Evolutionary conservation across 2,888 invertebrate genomes (phyloP), one percentile per base, ranked within the genome.

Genomic region (Nysson spinosus): DNA sequence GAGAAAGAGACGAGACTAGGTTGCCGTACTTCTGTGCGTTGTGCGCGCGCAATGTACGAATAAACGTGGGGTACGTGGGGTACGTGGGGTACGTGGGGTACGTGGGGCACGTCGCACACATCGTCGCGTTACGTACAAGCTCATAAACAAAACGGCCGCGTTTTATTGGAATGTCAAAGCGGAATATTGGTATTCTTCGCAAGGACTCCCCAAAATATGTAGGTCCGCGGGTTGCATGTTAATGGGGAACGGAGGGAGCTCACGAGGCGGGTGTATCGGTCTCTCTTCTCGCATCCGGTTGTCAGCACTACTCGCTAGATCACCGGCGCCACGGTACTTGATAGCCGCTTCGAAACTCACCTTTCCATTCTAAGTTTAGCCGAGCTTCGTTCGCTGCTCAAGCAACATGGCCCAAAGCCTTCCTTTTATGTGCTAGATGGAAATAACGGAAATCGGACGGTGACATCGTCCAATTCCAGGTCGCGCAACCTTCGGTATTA

Each of bases 101-200:
- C 44, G 32, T 51, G 50, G 42, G 63, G 54, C 70, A 60, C 47
- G 67, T 61, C 60, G 66, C 67, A 42, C 69, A 58, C 69, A 42
- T 49, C 58, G 61, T n/a, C n/a, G 58, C 72, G 60, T 42, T 74
- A 75, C 76, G 80, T 70, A 83, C 83, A 83, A 80, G 83, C 85
- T 84, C 87, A 84, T 87, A 86, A 87, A 87, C 86, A 87, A 87
- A 87, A 87, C 86, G 85, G 82, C 82, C 85, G 85, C 84, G 83
- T 85, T 87, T 85, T 85, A 87, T 86, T 85, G 87, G 86, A 85
- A 87, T 83, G 86, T 87, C 85, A 85, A 85, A 86, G 85, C 84
- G 80, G 82, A 83, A 83, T 86, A 86, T 87, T 87, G 86, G 86
- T 87, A 87, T 87, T 87, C 87, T 78, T 79, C 72, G 76, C 80